phyloP scores from a whole-genome alignment of 2,113 vertebrate species.

The Typhlomys cinereus region DNA sequence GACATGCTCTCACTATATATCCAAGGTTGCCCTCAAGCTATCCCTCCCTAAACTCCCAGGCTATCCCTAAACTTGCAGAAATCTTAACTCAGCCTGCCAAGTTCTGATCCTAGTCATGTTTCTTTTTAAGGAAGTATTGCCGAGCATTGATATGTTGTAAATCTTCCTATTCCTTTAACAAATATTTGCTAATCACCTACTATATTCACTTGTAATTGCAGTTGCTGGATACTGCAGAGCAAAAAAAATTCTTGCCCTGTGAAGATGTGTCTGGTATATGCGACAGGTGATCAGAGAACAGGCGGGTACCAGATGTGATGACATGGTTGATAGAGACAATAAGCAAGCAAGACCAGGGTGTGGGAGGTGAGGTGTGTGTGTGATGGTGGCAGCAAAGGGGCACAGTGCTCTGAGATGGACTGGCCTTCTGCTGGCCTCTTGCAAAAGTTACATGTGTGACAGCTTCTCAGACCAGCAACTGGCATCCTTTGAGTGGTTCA shows the following conservation, averaged over 20 bases:
- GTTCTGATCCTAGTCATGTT: not conserved
- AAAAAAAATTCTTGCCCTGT: not conserved
- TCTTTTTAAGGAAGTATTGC: constrained; percentile 19
- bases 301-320: not conserved
- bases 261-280: not conserved
- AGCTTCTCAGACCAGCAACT: not conserved
- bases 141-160: not conserved
- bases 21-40: not conserved
- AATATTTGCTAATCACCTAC: not conserved
- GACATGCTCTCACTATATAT: not conserved
- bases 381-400: not conserved
- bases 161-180: not conserved
- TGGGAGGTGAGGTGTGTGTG: not conserved
- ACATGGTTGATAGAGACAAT: not conserved
- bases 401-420: not conserved
- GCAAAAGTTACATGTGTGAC: not conserved
- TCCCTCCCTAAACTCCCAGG: no score
- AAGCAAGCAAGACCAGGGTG: not conserved
- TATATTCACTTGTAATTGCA: not conserved
- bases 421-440: not conserved
- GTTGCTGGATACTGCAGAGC: not conserved
- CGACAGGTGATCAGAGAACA: not conserved
- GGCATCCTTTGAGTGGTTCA: not conserved
- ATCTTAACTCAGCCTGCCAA: not conserved
- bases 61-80: not conserved